Evolutionary conservation across 1,140 invertebrate genomes (phyloP).

Genomic region (Dufourea novaeangliae): DNA sequence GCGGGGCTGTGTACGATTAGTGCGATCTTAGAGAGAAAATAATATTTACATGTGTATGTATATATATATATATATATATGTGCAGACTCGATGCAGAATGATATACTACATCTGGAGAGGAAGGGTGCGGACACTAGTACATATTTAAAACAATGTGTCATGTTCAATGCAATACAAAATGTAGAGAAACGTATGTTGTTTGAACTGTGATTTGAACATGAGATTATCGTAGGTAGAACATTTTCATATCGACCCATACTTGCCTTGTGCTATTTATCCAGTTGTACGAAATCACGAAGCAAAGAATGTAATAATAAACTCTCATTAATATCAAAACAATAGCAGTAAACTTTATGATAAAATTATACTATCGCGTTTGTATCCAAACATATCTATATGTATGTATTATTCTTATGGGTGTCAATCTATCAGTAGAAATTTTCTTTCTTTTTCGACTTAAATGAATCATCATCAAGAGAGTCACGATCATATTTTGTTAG

Average conservation of each 20-base stretch:
- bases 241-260: constrained; percentile 74
- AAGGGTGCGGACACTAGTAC: constrained; percentile 45
- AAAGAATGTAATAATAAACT: constrained; percentile 76
- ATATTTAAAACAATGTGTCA: constrained; percentile 41
- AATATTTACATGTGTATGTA: constrained; percentile 16
- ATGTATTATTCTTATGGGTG: constrained; percentile 1
- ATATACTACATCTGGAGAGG: constrained; percentile 57
- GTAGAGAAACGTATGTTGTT: constrained; percentile 38
- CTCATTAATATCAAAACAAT: constrained; percentile 58
- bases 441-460: neutral
- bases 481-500: neutral
- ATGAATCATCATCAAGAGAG: neutral
- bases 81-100: constrained; percentile 16
- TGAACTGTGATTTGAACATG: constrained; percentile 37
- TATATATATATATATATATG: constrained; percentile 36
- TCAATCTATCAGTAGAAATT: neutral
- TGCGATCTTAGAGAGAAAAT: constrained; percentile 42
- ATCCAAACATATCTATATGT: neutral
- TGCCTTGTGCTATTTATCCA: constrained; percentile 80
- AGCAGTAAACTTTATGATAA: constrained; percentile 32
- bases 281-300: constrained; percentile 78
- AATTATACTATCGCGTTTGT: neutral
- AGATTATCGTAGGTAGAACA: constrained; percentile 54
- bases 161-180: constrained; percentile 53
- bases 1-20: constrained; percentile 61